Conservation (phyloP, 1,140 invertebrate genomes). For the Lamellibrachia luymesi region DNA sequence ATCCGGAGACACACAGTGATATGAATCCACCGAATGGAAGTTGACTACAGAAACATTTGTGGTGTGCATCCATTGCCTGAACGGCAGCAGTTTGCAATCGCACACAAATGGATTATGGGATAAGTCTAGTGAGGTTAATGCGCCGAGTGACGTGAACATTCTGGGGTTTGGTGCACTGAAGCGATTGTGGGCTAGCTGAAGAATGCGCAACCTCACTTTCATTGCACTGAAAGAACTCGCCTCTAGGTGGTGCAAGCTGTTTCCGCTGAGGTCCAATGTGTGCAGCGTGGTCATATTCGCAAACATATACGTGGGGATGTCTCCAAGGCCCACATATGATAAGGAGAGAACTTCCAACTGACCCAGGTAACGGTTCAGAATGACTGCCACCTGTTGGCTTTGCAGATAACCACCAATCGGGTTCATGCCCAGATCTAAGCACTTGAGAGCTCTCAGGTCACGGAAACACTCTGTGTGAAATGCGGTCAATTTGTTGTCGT, state of each 20-base stretch:
- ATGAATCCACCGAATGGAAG: slow-evolving; percentile 25
- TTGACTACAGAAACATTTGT: slow-evolving; percentile 29
- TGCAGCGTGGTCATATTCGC: slow-evolving; percentile 35
- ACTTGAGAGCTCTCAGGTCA: slow-evolving; percentile 29
- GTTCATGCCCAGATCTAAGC: slow-evolving; percentile 41
- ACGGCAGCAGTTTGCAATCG: slow-evolving; percentile 38
- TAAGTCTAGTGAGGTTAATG: slow-evolving; percentile 35
- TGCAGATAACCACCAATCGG: slow-evolving; percentile 29
- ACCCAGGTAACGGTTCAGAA: slow-evolving; percentile 26
- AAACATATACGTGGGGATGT: slow-evolving; percentile 33
- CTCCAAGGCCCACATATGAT: slow-evolving; percentile 31
- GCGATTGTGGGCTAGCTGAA: slow-evolving; percentile 22
- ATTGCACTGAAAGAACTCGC: background rate
- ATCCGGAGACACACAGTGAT: slow-evolving; percentile 16
- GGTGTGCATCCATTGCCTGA: slow-evolving; percentile 20
- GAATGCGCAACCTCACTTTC: slow-evolving; percentile 31
- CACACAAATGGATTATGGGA: slow-evolving; percentile 44
- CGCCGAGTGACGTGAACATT: background rate
- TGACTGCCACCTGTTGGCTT: slow-evolving; percentile 16
- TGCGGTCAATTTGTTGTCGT: slow-evolving; percentile 13
- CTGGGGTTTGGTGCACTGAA: slow-evolving; percentile 18
- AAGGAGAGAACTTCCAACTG: slow-evolving; percentile 32
- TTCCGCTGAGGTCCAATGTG: slow-evolving; percentile 34
- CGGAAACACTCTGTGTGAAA: slow-evolving; percentile 30
- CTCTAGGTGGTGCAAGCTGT: slow-evolving; percentile 30